A percentile compares a stretch with the other conserved stretches of the same genome.
Evolutionary conservation across 2,888 invertebrate species (phyloP).

Genomic region (Stratiomys singularior): DNA sequence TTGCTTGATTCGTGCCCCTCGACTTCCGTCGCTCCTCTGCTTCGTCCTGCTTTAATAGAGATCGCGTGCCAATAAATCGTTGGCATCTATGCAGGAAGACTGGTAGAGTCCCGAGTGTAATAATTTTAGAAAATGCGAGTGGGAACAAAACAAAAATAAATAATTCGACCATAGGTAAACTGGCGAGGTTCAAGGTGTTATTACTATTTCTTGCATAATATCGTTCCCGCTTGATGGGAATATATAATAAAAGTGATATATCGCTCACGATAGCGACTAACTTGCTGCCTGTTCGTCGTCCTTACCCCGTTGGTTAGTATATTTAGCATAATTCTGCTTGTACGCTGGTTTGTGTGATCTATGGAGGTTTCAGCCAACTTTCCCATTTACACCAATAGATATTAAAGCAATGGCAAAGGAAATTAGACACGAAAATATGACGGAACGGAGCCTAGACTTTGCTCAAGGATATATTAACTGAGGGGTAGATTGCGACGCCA

Average conservation of each 20-base stretch:
- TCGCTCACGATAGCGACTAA: background rate
- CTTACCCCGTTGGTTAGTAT: too few species aligned
- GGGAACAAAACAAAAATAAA: slow-evolving; percentile 2
- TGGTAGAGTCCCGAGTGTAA: background rate
- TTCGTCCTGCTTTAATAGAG: background rate
- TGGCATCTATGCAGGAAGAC: slow-evolving; percentile 6
- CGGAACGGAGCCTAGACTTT: too few species aligned
- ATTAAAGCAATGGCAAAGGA: too few species aligned
- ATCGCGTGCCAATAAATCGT: slow-evolving; percentile 5
- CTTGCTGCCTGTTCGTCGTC: background rate
- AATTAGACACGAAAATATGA: too few species aligned
- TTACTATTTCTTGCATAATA: slow-evolving; percentile 11
- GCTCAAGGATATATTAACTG: too few species aligned
- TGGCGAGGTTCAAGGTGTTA: background rate
- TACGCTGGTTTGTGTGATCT: too few species aligned
- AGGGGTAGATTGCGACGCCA: too few species aligned
- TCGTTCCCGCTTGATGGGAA: background rate
- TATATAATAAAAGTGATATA: background rate
- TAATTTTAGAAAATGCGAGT: background rate
- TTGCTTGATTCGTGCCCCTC: too few species aligned
- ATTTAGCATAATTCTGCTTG: too few species aligned
- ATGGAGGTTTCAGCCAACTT: too few species aligned
- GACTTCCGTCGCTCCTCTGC: background rate
- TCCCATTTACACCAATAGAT: too few species aligned
- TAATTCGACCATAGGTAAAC: background rate